A percentile compares a stretch with the other conserved stretches of the same genome.
These are phyloP conservation scores for Drosophila baimaii DNA, from an alignment of 1,140 invertebrate genomes.

Conservation along the genomic window DNA sequence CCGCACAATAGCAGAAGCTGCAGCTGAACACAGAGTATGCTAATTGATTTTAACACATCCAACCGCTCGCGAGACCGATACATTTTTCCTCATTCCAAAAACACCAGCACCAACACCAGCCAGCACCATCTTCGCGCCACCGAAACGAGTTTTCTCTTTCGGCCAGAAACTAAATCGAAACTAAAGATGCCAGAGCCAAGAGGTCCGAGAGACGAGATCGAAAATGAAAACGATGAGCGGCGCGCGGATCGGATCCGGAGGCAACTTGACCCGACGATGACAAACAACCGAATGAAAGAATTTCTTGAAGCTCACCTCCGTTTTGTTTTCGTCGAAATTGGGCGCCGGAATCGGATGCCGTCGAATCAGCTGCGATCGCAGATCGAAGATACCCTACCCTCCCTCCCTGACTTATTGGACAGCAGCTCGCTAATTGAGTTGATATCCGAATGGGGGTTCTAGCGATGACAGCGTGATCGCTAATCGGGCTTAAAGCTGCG, in stretches of 20 bases:
- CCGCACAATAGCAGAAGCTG: slow-evolving; percentile 26
- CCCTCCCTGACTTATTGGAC: slow-evolving; percentile 40
- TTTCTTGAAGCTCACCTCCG: slow-evolving; percentile 59
- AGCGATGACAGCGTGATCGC: slow-evolving; percentile 39
- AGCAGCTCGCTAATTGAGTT: slow-evolving; percentile 48
- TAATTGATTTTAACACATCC: slow-evolving; percentile 81
- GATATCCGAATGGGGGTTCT: slow-evolving; percentile 6
- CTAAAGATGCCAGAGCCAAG: slow-evolving; percentile 4
- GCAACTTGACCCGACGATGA: slow-evolving; percentile 64
- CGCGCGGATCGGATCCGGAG: slow-evolving; percentile 28
- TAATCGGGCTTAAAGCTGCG: not conserved
- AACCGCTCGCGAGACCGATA: slow-evolving; percentile 54
- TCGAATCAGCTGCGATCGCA: slow-evolving; percentile 20
- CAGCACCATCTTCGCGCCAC: slow-evolving; percentile 59
- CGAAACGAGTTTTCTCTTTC: slow-evolving; percentile 70
- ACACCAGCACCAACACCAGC: too few relatives aligned
- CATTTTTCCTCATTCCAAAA: slow-evolving; percentile 71
- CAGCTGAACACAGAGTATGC: slow-evolving; percentile 56
- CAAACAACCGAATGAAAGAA: slow-evolving; percentile 72
- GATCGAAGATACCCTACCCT: slow-evolving; percentile 40
- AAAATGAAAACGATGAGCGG: slow-evolving; percentile 35
- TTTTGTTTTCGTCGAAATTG: slow-evolving; percentile 62
- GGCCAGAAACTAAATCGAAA: slow-evolving; percentile 20
- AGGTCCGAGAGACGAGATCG: slow-evolving; percentile 18
- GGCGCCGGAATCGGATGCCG: slow-evolving; percentile 27